Base-by-base conservation (phyloP, 2,113 vertebrate genomes). In the Xiphophorus hellerii region DNA sequence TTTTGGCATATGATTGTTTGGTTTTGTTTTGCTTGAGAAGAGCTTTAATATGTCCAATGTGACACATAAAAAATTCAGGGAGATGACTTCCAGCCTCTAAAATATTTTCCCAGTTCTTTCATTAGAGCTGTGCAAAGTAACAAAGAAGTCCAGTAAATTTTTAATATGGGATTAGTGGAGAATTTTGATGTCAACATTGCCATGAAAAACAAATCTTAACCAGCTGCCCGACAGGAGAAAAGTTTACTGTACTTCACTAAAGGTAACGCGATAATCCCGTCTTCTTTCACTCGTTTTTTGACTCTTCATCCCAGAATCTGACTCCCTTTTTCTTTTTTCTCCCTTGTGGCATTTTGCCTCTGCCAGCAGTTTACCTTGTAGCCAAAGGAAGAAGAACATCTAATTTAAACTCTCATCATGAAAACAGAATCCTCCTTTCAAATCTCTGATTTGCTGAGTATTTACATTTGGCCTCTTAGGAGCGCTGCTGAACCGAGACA, bases 381-480 rank as follows among this genome's bases (percentile, higher is more conserved):
- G 17, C 33, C 9, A 65, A 11, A 65, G 22, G 25, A 17, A 13
- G 33, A 74, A 13, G 22, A 29, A 67, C 31, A 54, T 37, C 42
- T 62, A 13, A 63, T 80, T 20, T 42, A 48, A 33, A 13, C 44
- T 42, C 42, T 25, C n/a, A 8, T 35, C 48, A 35, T 31, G 60
- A 63, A 61, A 69, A 54, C 31, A 4, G 35, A 77, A 37, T 27
- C 4, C 42, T 61, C 60, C 14, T 33, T 71, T 35, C 25, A 60
- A 60, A 71, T 60, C 54, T 58, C 25, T 61, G 68, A 37, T 54
- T 75, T 73, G 71, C 70, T 79, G 33, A 35, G 30, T 42, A 22
- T 28, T 65, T n/a, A 37, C 33, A 4, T 60, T 76, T 74, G 27
- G 1, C 33, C 78, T 48, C 74, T n/a, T 25, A 69, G 63, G 69